Evolutionary conservation across 1,140 invertebrate species (phyloP), one percentile per base, ranked within the genome.

Genomic region (Trachymyrmex cornetzi): DNA sequence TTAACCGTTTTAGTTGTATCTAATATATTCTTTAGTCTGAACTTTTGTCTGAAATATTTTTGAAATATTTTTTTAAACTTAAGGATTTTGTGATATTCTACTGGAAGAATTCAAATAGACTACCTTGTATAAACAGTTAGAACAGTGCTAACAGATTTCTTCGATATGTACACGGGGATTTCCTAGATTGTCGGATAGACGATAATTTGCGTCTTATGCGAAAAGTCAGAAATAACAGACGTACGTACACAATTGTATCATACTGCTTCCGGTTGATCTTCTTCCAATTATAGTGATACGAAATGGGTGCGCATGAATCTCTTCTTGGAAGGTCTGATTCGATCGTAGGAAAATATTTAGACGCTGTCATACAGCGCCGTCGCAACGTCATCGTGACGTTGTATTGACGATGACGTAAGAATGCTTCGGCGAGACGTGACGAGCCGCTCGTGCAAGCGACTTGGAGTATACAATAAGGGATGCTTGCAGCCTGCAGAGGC

Each of bases 321-420:
- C 24, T 92, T 90, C 88, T 50, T 55, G 87, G 89, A 91, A 91
- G 79, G 66, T 85, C 53, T 72, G 72, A 64, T 84, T 81, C 87
- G 71, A 79, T 84, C 86, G 77, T 30, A 85, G 27, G 44, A 84
- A 91, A 92, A 92, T 92, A 92, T 92, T 92, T 91, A 90, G 71
- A 85, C 53, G 38, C 63, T 38, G 16, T 77, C 27, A 50, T 63
- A 67, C 88, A 77, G 48, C 89, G 59, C 80, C 90, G 82, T 72
- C 57, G 72, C 67, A 66, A 90, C 92, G 90, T 91, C 88, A 92
- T 66, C 67, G 84, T 92, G 86, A 88, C 90, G 88, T 88, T 55
- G 72, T 59, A 61, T 5, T 67, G 50, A 86, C 66, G 82, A 90
- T 92, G 91, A 92, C 91, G 91, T 72, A 90, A 88, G 53, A 57